Base-by-base conservation (phyloP, 1,140 invertebrate species). In the Periplaneta americana region DNA sequence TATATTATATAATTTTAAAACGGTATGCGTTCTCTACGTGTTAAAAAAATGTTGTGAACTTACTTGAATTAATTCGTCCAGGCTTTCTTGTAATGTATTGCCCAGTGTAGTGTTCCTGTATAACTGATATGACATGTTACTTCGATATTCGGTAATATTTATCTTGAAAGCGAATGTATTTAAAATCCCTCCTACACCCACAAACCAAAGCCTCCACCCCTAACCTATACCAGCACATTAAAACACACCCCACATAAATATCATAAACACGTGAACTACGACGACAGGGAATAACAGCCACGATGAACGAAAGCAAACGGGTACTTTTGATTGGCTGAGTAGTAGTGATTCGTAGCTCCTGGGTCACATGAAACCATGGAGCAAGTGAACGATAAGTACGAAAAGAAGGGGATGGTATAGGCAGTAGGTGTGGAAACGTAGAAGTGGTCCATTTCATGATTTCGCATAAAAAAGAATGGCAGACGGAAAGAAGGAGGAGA, bases 71-170 rank as follows among this genome's bases (percentile, higher is more conserved):
- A 98, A 89, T 89, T 99, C 97, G 85, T 99, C 97, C 10, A 99
- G 90, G 87, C 95, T 98, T 89, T 99, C 98, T 88, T 99, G 97
- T 76, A 99, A 89, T 1, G 98, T 98, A 87, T 98, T 96, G 0
- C 98, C 98, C 82, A 99, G 91, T 1, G 98, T 99, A 22, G 98
- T 99, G 86, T 99, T 99, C 88, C 98, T 93, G 88, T 99, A 99
- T 28, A 99, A 90, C 90, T 99, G 98, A 90, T 99, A 99, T 84
- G 96, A 94, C 96, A 97, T 97, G 22, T 11, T 66, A n/a, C 6
- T n/a, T 66, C 11, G 48, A 9, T 28, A 66, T 85, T 85, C 83
- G 80, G n/a, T n/a, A n/a, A n/a, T n/a, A n/a, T n/a, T n/a, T n/a
- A 66, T n/a, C 39, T 66, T 0, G 48, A 66, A 66, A 66, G 17